These are phyloP conservation scores for Temnothorax nylanderi DNA, from an alignment of 1,140 invertebrate species.

Conservation along the genomic window DNA sequence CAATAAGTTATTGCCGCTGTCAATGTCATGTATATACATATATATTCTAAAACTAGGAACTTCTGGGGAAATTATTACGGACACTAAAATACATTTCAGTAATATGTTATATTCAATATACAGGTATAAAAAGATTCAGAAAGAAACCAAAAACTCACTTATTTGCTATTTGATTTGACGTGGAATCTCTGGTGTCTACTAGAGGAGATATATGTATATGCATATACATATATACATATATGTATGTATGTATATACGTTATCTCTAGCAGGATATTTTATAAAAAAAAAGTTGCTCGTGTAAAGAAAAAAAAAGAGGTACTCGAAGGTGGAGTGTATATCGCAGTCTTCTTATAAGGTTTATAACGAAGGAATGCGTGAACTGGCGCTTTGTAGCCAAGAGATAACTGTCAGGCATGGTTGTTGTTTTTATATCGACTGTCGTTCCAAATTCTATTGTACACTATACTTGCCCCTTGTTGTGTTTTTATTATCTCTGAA, in stretches of 20 bases:
- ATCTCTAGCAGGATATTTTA: constrained; percentile 8
- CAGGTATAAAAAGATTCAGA: neutral
- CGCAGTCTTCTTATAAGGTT: constrained; percentile 11
- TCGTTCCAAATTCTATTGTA: constrained; percentile 74
- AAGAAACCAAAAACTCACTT: neutral
- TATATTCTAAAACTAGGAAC: neutral
- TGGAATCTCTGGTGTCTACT: neutral
- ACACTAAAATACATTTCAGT: neutral
- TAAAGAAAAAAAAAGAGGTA: constrained; percentile 2
- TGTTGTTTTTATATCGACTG: constrained; percentile 78
- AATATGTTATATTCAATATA: neutral
- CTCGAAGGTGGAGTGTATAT: constrained; percentile 10
- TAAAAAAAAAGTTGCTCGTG: constrained; percentile 45
- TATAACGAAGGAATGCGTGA: constrained; percentile 20
- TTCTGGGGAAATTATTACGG: neutral
- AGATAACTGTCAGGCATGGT: constrained; percentile 73
- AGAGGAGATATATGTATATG: neutral
- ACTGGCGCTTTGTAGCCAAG: constrained; percentile 43
- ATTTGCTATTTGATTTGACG: neutral
- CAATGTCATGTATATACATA: neutral
- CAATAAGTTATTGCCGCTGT: constrained; percentile 6
- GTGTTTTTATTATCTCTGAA: constrained; percentile 80
- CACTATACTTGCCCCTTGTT: constrained; percentile 79
- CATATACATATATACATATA: neutral
- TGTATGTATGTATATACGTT: neutral